These are phyloP conservation scores for Eidolon helvum DNA, from an alignment of 2,113 vertebrate genomes.

Conservation along the genomic window DNA sequence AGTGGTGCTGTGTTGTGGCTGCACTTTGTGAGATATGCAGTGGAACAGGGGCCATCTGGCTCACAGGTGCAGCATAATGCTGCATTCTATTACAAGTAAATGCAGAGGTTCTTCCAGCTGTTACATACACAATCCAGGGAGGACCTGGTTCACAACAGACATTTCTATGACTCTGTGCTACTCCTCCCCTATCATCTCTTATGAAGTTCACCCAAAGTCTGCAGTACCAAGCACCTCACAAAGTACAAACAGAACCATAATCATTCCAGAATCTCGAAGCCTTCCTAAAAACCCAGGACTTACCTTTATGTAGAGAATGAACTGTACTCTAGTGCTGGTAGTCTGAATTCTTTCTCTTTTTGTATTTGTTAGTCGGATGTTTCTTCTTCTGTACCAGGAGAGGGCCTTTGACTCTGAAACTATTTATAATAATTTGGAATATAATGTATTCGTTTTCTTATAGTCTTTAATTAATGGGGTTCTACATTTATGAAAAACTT, in stretches of 20 bases:
- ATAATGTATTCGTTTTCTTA: not conserved
- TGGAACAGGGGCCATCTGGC: not conserved
- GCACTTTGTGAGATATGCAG: not conserved
- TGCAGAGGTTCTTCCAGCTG: not conserved
- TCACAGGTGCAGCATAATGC: not conserved
- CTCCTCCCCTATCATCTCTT: not conserved
- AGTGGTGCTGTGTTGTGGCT: not conserved
- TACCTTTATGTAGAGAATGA: not conserved
- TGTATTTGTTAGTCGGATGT: not conserved
- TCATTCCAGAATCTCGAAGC: not conserved
- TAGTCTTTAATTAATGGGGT: not conserved
- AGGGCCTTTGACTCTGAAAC: not conserved
- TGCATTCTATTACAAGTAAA: not conserved
- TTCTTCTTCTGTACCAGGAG: not conserved
- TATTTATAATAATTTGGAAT: not conserved
- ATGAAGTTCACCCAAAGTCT: not conserved
- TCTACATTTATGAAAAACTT: not conserved
- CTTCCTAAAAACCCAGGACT: not conserved
- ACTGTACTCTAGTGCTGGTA: not conserved
- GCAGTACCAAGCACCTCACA: not conserved
- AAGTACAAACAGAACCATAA: not conserved
- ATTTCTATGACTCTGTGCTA: not conserved
- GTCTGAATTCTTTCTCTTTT: not conserved
- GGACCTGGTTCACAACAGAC: not conserved
- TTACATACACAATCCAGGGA: not conserved